Evolutionary conservation across 2,888 invertebrate species (phyloP).

Genomic region (Tenodera sinensis): DNA sequence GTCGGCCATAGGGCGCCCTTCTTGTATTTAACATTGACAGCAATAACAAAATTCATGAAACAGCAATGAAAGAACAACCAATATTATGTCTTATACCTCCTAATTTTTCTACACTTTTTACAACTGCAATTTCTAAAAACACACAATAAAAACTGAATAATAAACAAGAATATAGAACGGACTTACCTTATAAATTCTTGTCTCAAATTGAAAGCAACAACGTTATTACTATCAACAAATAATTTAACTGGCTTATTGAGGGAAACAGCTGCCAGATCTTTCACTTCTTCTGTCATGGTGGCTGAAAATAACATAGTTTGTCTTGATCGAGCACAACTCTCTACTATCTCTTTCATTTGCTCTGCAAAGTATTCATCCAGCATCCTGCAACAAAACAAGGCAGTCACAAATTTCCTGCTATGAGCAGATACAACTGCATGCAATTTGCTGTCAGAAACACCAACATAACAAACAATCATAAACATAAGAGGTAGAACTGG

Average conservation of each 20-base stretch:
- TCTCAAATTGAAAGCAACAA: conserved; percentile 89
- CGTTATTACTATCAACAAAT: conserved; percentile 94
- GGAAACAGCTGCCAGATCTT: conserved; percentile 90
- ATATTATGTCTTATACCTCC: too few species aligned
- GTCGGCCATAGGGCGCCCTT: too few species aligned
- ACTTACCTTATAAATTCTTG: conserved; percentile 89
- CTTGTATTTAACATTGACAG: too few species aligned
- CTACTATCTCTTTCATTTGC: conserved; percentile 97
- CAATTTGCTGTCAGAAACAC: too few species aligned
- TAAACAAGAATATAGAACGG: not conserved
- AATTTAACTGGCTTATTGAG: conserved; percentile 88
- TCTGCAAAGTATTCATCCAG: conserved; percentile 97
- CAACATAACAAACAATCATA: too few species aligned
- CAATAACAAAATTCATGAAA: too few species aligned
- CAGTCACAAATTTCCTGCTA: too few species aligned
- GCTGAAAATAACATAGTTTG: conserved; percentile 98
- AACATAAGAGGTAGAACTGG: too few species aligned
- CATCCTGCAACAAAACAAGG: conserved; percentile 69
- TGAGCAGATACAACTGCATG: too few species aligned
- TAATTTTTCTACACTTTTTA: too few species aligned
- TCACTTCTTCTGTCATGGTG: conserved; percentile 98
- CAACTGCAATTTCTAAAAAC: not conserved
- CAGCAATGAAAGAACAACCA: too few species aligned
- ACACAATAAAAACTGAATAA: not conserved
- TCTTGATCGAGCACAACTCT: conserved; percentile 82